A percentile compares a stretch with the other conserved stretches of the same genome.
Evolutionary conservation across 2,888 invertebrate species (phyloP).

Genomic region (Ditylenchus weischeri): DNA sequence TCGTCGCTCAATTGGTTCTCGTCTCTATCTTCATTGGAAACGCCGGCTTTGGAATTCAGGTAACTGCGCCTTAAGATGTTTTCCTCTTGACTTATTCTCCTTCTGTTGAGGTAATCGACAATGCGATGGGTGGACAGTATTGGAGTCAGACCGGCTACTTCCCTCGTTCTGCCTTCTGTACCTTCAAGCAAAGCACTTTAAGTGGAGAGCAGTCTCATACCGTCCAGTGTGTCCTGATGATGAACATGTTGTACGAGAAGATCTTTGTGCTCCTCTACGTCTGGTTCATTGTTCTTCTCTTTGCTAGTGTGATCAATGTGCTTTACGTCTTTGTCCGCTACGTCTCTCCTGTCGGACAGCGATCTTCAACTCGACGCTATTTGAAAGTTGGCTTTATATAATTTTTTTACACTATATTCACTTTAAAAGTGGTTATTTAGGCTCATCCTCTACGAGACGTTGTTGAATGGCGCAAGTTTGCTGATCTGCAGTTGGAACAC

Average conservation of each 20-base stretch:
- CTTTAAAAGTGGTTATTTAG: background rate
- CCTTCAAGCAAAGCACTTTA: slow-evolving; percentile 24
- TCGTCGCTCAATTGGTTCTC: slow-evolving; percentile 3
- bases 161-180: slow-evolving; percentile 43
- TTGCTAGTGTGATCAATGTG: slow-evolving; percentile 12
- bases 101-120: background rate
- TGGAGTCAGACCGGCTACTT: slow-evolving; percentile 39
- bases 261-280: slow-evolving; percentile 29
- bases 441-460: background rate
- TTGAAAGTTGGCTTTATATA: background rate
- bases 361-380: background rate
- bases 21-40: slow-evolving; percentile 1
- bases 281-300: slow-evolving; percentile 30
- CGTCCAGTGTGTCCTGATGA: slow-evolving; percentile 44
- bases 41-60: too few relatives aligned
- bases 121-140: background rate
- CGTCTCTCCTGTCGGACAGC: slow-evolving; percentile 4
- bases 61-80: too few relatives aligned
- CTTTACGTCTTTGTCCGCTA: slow-evolving; percentile 9
- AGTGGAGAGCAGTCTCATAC: slow-evolving; percentile 16
- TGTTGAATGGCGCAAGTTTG: background rate
- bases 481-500: background rate
- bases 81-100: too few relatives aligned
- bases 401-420: too few relatives aligned
- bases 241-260: slow-evolving; percentile 40